A percentile compares a stretch with the other conserved stretches of the same genome.
phyloP scores from a whole-genome alignment of 2,888 invertebrate species.

The Salticus scenicus region DNA sequence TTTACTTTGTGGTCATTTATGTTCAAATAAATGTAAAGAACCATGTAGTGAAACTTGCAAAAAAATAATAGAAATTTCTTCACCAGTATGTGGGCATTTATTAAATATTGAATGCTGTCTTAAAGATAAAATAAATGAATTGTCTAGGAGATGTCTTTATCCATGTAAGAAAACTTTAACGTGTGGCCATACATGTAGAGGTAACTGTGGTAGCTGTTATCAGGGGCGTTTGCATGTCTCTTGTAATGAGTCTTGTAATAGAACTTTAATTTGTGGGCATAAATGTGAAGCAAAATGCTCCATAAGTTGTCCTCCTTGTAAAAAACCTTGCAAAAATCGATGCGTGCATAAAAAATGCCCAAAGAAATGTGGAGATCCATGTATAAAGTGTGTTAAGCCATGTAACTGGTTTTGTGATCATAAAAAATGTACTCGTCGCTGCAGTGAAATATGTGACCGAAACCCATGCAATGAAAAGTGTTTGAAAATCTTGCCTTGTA shows the following conservation, averaged over 20 bases:
- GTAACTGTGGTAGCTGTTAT: conserved; percentile 75
- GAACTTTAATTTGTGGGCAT: conserved; percentile 75
- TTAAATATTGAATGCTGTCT: too few species aligned
- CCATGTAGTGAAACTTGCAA: too few species aligned
- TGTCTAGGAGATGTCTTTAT: too few species aligned
- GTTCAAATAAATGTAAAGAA: too few species aligned
- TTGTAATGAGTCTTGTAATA: conserved; percentile 74
- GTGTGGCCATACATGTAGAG: conserved; percentile 74
- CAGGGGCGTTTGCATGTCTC: conserved; percentile 75
- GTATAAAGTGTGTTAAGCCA: conserved; percentile 74
- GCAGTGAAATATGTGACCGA: conserved; percentile 76
- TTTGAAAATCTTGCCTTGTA: conserved; percentile 77
- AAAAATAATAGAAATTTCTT: too few species aligned
- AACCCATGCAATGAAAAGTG: conserved; percentile 75
- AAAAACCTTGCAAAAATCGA: conserved; percentile 74
- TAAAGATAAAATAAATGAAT: neutral
- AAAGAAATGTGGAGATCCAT: conserved; percentile 73
- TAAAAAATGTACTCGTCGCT: conserved; percentile 73
- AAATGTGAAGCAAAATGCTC: conserved; percentile 75
- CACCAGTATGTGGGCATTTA: neutral
- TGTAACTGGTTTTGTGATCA: conserved; percentile 75
- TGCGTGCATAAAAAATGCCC: conserved; percentile 74
- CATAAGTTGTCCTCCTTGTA: conserved; percentile 75
- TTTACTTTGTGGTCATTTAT: too few species aligned
- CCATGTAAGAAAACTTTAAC: conserved; percentile 72